Percentiles rank a stretch among this genome's conserved stretches.
phyloP scores from a whole-genome alignment of 2,113 vertebrate species.

The Lampris incognitus region DNA sequence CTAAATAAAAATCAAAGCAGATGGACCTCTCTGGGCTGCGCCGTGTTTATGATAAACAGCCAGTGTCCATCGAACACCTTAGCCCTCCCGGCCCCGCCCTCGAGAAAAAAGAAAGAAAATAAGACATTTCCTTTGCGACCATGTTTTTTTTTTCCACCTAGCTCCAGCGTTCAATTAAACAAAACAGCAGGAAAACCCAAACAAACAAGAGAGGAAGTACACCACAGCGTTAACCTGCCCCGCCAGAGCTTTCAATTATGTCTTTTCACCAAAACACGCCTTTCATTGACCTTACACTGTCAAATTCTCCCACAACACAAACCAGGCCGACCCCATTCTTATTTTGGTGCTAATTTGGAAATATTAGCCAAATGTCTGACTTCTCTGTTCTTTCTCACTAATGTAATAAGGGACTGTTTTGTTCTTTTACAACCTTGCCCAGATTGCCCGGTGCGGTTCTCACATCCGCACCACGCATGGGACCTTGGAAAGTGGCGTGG shows the following conservation, averaged over 20 bases:
- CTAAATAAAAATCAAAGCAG: slow-evolving; percentile 95
- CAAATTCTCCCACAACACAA: slow-evolving; percentile 70
- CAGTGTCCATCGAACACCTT: slow-evolving; percentile 82
- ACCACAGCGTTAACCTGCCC: slow-evolving; percentile 8
- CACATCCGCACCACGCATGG: slow-evolving; percentile 44
- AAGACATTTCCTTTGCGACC: background rate
- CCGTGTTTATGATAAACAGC: slow-evolving; percentile 89
- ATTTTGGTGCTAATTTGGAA: slow-evolving; percentile 56
- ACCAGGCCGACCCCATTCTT: slow-evolving; percentile 5
- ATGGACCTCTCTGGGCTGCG: slow-evolving; percentile 93
- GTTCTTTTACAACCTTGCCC: slow-evolving; percentile 66
- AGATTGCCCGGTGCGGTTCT: slow-evolving; percentile 53
- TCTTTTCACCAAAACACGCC: slow-evolving; percentile 22
- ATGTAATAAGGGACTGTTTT: slow-evolving; percentile 60
- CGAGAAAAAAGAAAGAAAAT: slow-evolving; percentile 25
- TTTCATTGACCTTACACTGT: slow-evolving; percentile 62
- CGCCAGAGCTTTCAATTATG: slow-evolving; percentile 29
- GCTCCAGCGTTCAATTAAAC: slow-evolving; percentile 27
- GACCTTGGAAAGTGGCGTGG: slow-evolving; percentile 55
- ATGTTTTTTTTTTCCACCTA: too few species aligned
- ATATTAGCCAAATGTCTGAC: slow-evolving; percentile 39
- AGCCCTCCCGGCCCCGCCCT: slow-evolving; percentile 55
- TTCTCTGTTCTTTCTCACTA: slow-evolving; percentile 58
- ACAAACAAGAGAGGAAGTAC: slow-evolving; percentile 47
- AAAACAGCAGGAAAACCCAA: slow-evolving; percentile 65